phyloP scores from a whole-genome alignment of 2,113 vertebrate genomes.

The Arothron firmamentum region DNA sequence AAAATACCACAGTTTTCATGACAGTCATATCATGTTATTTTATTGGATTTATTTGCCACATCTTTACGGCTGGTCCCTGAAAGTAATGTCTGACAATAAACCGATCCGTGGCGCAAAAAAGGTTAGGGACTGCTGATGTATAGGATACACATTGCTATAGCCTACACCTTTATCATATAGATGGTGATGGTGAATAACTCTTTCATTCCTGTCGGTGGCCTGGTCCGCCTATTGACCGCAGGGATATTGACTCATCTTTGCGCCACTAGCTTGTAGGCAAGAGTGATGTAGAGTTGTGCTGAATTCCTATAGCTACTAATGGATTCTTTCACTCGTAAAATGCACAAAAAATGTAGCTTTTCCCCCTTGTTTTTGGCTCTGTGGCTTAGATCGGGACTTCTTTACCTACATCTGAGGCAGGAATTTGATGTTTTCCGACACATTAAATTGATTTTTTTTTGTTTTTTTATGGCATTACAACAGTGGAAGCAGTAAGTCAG shows the following conservation, averaged over 20 bases:
- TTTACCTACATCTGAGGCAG: conserved; percentile 35
- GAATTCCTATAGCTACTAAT: conserved; percentile 67
- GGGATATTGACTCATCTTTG: conserved; percentile 51
- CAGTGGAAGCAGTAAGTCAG: conserved; percentile 25
- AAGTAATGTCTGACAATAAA: too few species aligned
- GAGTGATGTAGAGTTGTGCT: conserved; percentile 65
- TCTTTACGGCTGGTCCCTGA: too few species aligned
- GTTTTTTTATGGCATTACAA: conserved; percentile 37
- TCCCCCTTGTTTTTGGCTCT: conserved; percentile 62
- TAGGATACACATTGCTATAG: conserved; percentile 28
- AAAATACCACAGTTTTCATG: too few species aligned
- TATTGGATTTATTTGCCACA: too few species aligned
- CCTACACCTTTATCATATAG: conserved; percentile 22
- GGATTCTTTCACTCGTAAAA: conserved; percentile 71
- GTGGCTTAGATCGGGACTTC: conserved; percentile 47
- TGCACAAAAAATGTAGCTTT: conserved; percentile 65
- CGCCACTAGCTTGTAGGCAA: conserved; percentile 52
- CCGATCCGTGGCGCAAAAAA: too few species aligned
- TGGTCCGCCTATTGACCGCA: conserved; percentile 40
- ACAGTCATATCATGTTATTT: too few species aligned
- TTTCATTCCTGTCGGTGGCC: conserved; percentile 28
- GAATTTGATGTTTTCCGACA: conserved; percentile 28
- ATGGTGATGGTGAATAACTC: conserved; percentile 17
- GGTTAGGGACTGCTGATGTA: too few species aligned
- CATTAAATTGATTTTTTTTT: conserved; percentile 36